These are phyloP conservation scores for Agrochola lychnidis DNA, from an alignment of 2,888 invertebrate species.

Conservation along the genomic window DNA sequence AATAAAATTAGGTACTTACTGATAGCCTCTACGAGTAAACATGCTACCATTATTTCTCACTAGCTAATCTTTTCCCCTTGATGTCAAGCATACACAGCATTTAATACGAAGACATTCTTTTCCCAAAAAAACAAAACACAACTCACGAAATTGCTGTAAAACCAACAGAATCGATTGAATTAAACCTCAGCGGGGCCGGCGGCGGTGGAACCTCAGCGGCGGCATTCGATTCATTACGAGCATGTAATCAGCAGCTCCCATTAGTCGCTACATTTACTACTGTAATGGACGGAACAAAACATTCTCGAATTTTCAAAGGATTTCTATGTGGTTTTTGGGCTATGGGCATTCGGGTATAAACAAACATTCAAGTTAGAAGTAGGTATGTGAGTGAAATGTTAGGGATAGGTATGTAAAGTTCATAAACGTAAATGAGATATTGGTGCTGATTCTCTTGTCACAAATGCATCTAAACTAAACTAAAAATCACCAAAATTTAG, in stretches of 20 bases:
- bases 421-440: neutral
- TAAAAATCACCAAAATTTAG: too few species aligned
- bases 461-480: too few species aligned
- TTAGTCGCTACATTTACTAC: constrained; percentile 59
- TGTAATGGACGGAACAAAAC: constrained; percentile 49
- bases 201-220: constrained; percentile 27
- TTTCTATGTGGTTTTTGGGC: constrained; percentile 39
- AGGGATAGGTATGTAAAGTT: neutral
- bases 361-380: constrained; percentile 11
- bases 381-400: neutral
- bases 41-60: neutral
- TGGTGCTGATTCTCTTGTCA: too few species aligned
- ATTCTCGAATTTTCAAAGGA: constrained; percentile 40
- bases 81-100: neutral
- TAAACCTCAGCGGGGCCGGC: constrained; percentile 19
- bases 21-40: neutral
- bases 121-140: constrained; percentile 7
- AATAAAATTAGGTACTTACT: neutral
- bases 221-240: constrained; percentile 54
- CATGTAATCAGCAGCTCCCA: constrained; percentile 60
- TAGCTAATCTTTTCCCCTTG: neutral
- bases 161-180: constrained; percentile 44
- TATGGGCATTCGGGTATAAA: constrained; percentile 26
- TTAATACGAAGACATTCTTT: too few species aligned
- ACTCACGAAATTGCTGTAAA: constrained; percentile 19